Evolutionary conservation across 2,113 vertebrate genomes (phyloP).

Genomic region (Dolichotis patagonum): DNA sequence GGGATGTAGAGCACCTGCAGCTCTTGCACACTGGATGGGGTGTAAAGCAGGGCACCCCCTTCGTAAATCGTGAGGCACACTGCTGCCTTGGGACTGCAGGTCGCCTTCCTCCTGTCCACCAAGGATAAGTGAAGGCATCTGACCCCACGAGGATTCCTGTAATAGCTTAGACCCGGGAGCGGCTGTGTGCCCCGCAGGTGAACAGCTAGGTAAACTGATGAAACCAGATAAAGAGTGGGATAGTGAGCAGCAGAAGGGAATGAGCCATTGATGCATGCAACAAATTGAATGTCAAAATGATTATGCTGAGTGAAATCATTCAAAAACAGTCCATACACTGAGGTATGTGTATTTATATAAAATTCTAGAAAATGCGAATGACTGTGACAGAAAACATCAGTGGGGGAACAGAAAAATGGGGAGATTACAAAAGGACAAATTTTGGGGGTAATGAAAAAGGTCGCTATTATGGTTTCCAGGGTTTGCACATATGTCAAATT

Average conservation of each 20-base stretch:
- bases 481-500: not conserved
- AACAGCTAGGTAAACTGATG: not conserved
- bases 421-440: not conserved
- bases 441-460: not conserved
- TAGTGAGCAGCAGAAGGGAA: not conserved
- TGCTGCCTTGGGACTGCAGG: not conserved
- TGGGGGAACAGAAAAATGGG: not conserved
- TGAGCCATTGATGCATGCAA: not conserved
- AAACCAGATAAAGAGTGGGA: not conserved
- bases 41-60: not conserved
- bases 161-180: not conserved
- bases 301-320: not conserved
- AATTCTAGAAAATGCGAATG: constrained; percentile 15
- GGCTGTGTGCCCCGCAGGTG: not conserved
- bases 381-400: not conserved
- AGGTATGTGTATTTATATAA: not conserved
- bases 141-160: not conserved
- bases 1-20: not conserved
- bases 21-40: not conserved
- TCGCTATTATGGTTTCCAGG: not conserved
- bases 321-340: not conserved
- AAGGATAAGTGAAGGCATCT: not conserved
- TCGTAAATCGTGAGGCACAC: not conserved
- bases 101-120: not conserved
- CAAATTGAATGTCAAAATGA: not conserved